Evolutionary conservation across 2,888 invertebrate species (phyloP), one percentile per base, ranked within the genome.

Genomic region (Xestia ashworthii): DNA sequence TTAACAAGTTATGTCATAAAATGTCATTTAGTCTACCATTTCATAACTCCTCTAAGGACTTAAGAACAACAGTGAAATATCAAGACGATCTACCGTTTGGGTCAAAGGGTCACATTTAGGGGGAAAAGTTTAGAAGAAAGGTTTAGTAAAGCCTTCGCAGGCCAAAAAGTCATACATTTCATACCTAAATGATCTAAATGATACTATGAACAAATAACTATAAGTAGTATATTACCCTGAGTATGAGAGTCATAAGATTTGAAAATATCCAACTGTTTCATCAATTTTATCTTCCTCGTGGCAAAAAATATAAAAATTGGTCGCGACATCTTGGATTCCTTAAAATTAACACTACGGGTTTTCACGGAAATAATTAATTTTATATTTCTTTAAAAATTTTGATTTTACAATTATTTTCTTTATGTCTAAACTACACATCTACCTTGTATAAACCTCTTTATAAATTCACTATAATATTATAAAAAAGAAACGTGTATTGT

Each of bases 401-500:
- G 94, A 92, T 93, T 88, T 88, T 89, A 88, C 74, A 84, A 83
- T 88, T 83, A 88, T 74, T 82, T 86, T 87, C 67, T 93, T 95
- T 83, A 95, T 92, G 88, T 91, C 96, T 96, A 96, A 91, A 88
- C 96, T 96, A 96, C 95, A 92, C 93, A 91, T 95, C 96, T 97
- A 97, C 96, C 96, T 97, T 96, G 96, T 97, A 96, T 96, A 95
- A 96, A 97, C 96, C 96, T 96, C 96, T 92, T 96, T 93, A 94
- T 93, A 95, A 95, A 95, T 95, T 94, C 93, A 93, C 93, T 94
- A 95, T 94, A 93, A 87, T 87, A 89, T 89, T 85, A 87, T 90
- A 88, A 85, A 84, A 89, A 91, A 88, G 83, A 84, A 82, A 87
- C 87, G 86, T 78, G 84, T 87, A 89, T 81, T 80, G 83, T 84